phyloP scores from a whole-genome alignment of 2,888 invertebrate genomes.

The Epirrhoe tristata region DNA sequence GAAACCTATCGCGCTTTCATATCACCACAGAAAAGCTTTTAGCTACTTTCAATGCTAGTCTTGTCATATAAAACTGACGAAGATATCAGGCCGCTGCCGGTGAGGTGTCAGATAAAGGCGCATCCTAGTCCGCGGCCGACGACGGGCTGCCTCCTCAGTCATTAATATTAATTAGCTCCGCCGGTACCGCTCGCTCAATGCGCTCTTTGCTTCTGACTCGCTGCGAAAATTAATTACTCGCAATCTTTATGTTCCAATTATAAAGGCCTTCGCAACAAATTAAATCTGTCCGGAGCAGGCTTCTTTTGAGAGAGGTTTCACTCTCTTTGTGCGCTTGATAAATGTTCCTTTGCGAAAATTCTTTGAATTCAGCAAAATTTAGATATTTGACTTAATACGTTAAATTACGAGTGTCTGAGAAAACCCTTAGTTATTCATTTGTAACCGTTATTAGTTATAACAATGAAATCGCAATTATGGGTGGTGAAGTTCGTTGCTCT shows the following conservation, averaged over 20 bases:
- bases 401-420: constrained; percentile 72
- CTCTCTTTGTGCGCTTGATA: constrained; percentile 85
- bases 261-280: constrained; percentile 86
- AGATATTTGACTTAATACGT: constrained; percentile 74
- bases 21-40: constrained; percentile 45
- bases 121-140: constrained; percentile 55
- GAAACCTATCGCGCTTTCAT: constrained; percentile 48
- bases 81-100: constrained; percentile 36
- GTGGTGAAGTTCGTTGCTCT: constrained; percentile 57
- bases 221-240: constrained; percentile 85
- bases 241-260: constrained; percentile 86
- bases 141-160: constrained; percentile 67
- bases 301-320: constrained; percentile 84
- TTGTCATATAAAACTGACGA: constrained; percentile 42
- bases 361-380: constrained; percentile 78
- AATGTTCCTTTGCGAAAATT: constrained; percentile 81
- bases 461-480: constrained; percentile 65
- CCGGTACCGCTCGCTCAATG: constrained; percentile 72
- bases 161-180: constrained; percentile 85
- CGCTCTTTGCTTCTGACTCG: constrained; percentile 84
- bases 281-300: constrained; percentile 85
- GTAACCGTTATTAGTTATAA: constrained; percentile 58
- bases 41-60: constrained; percentile 41
- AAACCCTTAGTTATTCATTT: constrained; percentile 52
- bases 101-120: constrained; percentile 70